Base-by-base conservation (phyloP, 2,888 invertebrate genomes). In the Scrobipalpa costella region DNA sequence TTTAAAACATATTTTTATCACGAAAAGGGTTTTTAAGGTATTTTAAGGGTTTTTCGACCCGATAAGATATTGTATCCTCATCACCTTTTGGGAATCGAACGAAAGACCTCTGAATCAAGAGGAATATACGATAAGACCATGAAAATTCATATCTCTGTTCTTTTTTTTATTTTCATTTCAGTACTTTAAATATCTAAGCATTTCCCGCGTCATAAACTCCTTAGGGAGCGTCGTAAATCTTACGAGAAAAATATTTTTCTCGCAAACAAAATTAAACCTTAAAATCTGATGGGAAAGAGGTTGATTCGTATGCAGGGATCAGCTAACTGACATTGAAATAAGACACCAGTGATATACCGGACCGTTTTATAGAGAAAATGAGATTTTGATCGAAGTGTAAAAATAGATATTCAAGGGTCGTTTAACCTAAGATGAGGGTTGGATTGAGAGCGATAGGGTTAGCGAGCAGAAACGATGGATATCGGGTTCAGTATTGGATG, bases 341-440 rank as follows among this genome's bases (percentile, higher is more conserved):
- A 33, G 7, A 33, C 52, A 27, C 52, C 34, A 55, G 15, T 15
- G 33, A 55, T n/a, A 15, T 34, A 34, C 9, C n/a, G 34, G 9
- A 21, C 7, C 50, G 50, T 19, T 50, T 27, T 21, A 17, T 11
- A 19, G 19, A 11, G 52, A 27, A 27, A 55, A 55, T 34, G 34
- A 55, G 55, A 17, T 55, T 55, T 55, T 34, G 55, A 55, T 55
- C 33, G 55, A 55, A 55, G 7, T 34, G 50, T 52, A 21, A 55
- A 34, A 34, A 27, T 15, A 34, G 34, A 55, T 15, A 13, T 27
- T 34, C 55, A 34, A 34, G 34, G 15, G 34, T 34, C 55, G n/a
- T 44, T 44, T 52, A 15, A 34, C 15, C 34, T 27, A 15, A 15
- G 55, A 55, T 55, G n/a, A 55, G 55, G 13, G 21, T 44, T 15